Conservation (phyloP, 2,888 invertebrate species). For the Mythimna vitellina region DNA sequence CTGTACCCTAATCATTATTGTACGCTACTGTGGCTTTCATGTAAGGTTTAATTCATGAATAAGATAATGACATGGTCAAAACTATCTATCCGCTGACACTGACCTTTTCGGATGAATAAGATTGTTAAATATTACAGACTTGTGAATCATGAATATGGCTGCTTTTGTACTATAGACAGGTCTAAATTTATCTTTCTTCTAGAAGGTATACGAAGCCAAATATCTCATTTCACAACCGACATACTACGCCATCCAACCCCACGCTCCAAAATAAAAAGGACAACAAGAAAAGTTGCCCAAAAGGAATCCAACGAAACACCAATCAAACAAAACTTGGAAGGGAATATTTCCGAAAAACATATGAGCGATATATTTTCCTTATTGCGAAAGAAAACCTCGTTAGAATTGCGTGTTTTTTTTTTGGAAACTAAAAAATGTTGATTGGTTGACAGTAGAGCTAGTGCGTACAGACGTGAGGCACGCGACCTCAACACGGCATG, state of each 20-base stretch:
- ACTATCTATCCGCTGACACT: neutral
- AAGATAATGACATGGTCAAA: neutral
- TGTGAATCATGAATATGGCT: too few relatives aligned
- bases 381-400: conserved; percentile 46
- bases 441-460: conserved; percentile 3
- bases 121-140: neutral
- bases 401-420: conserved; percentile 42
- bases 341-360: conserved; percentile 41
- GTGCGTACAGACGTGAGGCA: conserved; percentile 27
- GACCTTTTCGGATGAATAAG: neutral
- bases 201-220: conserved; percentile 2
- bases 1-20: neutral
- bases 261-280: conserved; percentile 19
- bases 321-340: conserved; percentile 41
- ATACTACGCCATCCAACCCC: neutral
- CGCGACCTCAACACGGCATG: conserved; percentile 17
- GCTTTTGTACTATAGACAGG: too few relatives aligned
- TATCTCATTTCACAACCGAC: conserved; percentile 3
- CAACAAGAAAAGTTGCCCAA: conserved; percentile 35
- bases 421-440: conserved; percentile 25
- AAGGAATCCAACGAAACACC: conserved; percentile 41
- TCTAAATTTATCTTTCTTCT: neutral
- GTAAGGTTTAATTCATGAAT: neutral
- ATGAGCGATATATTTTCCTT: conserved; percentile 46
- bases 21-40: neutral